These are phyloP conservation scores for Drosophila malerkotliana DNA, from an alignment of 1,140 invertebrate species.

Conservation along the genomic window DNA sequence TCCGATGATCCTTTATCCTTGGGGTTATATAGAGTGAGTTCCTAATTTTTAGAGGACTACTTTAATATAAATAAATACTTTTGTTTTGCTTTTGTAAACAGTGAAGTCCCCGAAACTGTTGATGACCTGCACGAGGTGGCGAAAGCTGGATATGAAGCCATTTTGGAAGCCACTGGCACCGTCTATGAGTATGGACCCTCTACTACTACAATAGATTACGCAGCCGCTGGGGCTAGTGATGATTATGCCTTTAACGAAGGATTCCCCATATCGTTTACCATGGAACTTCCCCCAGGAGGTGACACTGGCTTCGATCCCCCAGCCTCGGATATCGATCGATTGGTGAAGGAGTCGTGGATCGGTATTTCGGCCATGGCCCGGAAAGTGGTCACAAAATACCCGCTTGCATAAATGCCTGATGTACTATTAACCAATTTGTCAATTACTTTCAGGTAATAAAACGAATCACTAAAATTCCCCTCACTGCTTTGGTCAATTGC, in stretches of 20 bases:
- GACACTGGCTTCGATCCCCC: slow-evolving; percentile 87
- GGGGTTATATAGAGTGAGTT: slow-evolving; percentile 86
- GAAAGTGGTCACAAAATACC: slow-evolving; percentile 68
- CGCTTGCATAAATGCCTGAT: slow-evolving; percentile 20
- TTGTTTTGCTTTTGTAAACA: slow-evolving; percentile 2
- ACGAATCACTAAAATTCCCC: not conserved
- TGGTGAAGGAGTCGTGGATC: slow-evolving; percentile 88
- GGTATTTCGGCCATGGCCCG: slow-evolving; percentile 85
- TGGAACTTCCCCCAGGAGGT: slow-evolving; percentile 89
- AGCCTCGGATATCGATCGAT: slow-evolving; percentile 86
- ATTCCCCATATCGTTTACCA: slow-evolving; percentile 88
- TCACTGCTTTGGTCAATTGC: not conserved
- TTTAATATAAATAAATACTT: not conserved
- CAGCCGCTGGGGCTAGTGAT: slow-evolving; percentile 86
- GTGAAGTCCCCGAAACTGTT: slow-evolving; percentile 73
- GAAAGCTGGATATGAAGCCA: slow-evolving; percentile 81
- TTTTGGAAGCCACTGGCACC: slow-evolving; percentile 84
- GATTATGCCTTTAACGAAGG: slow-evolving; percentile 88
- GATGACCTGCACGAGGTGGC: slow-evolving; percentile 83
- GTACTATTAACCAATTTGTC: slow-evolving; percentile 3
- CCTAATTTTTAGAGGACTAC: not conserved
- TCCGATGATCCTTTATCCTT: slow-evolving; percentile 88
- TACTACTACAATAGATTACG: slow-evolving; percentile 85
- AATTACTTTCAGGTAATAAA: slow-evolving; percentile 1
- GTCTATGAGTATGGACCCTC: slow-evolving; percentile 87